Evolutionary conservation across 1,140 invertebrate genomes (phyloP), one percentile per base, ranked within the genome.

Genomic region (Heliconius congener): DNA sequence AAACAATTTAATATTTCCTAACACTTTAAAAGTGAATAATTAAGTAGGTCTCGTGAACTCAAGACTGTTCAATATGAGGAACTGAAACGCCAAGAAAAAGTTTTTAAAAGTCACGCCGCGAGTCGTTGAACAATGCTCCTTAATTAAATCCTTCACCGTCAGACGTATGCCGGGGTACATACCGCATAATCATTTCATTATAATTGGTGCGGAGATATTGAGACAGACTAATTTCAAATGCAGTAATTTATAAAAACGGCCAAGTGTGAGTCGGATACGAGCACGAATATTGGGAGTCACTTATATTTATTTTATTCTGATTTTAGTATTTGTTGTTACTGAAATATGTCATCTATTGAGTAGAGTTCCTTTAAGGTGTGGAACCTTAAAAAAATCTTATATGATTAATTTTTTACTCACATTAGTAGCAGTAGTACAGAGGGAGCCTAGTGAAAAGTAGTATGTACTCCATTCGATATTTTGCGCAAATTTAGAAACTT

Each of bases 51-150:
- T 80, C 83, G 81, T 85, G 86, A 85, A 87, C 80, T 83, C 79
- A 83, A 83, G 84, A 81, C 42, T 82, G 82, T 83, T 85, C 83
- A 86, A 88, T 86, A 84, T 84, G 85, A 85, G 82, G 84, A 88
- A 86, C 88, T 86, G 79, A 86, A 87, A 87, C 80, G 82, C 82
- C 76, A 82, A 85, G 87, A 80, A 81, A 73, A 86, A 91, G 81
- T 87, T 91, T 91, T 91, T 89, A 88, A 91, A 93, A 93, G 90
- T 93, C 91, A 92, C 86, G 89, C 86, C 83, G 84, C 85, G 87
- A 81, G 85, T 84, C 83, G 86, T 84, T 86, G 86, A 90, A 91
- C 91, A 92, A 93, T 93, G 88, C 85, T 84, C 89, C 88, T 92
- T 90, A 93, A 93, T 93, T 92, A 92, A 91, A 92, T 87, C 87